Conservation (phyloP, 2,888 invertebrate genomes). For the Harmothoe impar region DNA sequence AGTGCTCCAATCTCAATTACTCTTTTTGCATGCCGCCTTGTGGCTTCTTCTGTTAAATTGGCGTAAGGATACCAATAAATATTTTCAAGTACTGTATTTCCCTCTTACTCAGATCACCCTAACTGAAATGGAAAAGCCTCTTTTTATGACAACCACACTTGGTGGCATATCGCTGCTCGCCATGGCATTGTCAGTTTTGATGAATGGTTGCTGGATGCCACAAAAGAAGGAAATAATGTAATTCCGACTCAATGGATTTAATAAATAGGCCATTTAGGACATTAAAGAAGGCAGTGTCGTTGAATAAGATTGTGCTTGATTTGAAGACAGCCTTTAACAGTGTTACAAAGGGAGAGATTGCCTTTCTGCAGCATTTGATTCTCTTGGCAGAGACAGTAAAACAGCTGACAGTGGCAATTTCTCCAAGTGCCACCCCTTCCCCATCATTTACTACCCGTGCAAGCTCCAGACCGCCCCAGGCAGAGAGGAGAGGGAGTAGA, state of each 20-base stretch:
- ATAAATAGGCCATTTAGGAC: slow-evolving; percentile 55
- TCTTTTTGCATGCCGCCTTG: not conserved
- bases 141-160: slow-evolving; percentile 12
- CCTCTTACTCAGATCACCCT: slow-evolving; percentile 20
- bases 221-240: slow-evolving; percentile 49
- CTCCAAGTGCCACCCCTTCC: not conserved
- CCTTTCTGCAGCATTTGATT: slow-evolving; percentile 36
- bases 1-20: slow-evolving; percentile 19
- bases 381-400: not conserved
- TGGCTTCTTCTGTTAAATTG: slow-evolving; percentile 46
- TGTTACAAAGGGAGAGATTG: not conserved
- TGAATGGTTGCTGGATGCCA: slow-evolving; percentile 28
- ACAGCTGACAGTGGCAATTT: slow-evolving; percentile 46
- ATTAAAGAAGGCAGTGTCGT: slow-evolving; percentile 38
- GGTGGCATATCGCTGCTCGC: slow-evolving; percentile 40
- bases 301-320: slow-evolving; percentile 56
- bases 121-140: slow-evolving; percentile 42
- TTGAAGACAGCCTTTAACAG: slow-evolving; percentile 47
- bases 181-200: not conserved
- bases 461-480: not conserved
- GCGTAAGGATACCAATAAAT: slow-evolving; percentile 51
- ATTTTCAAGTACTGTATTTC: slow-evolving; percentile 39
- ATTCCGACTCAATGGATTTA: slow-evolving; percentile 56
- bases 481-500: not conserved
- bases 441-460: not conserved